These are phyloP conservation scores for Bombus pyrosoma DNA, from an alignment of 1,140 invertebrate genomes.

Conservation along the genomic window DNA sequence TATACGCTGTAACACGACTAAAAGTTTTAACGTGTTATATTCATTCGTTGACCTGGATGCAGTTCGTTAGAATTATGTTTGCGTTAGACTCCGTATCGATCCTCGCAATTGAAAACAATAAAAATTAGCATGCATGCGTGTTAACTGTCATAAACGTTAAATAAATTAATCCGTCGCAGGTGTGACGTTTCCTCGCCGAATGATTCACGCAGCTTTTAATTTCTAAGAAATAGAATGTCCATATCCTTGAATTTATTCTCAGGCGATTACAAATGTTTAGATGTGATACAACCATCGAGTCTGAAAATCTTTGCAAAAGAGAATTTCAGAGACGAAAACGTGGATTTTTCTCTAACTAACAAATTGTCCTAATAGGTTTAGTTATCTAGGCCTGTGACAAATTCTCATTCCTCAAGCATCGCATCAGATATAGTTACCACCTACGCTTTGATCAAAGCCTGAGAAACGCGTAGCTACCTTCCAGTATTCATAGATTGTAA, in stretches of 20 bases:
- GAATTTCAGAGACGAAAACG: no score
- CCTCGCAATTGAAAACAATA: constrained; percentile 53
- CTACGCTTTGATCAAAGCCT: not conserved
- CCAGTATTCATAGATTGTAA: not conserved
- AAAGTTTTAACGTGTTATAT: constrained; percentile 52
- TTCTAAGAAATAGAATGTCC: not conserved
- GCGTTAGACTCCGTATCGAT: constrained; percentile 43
- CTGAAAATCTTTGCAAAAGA: not conserved
- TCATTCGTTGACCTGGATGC: constrained; percentile 56
- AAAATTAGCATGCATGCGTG: constrained; percentile 46
- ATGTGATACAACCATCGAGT: not conserved
- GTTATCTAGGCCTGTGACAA: not conserved
- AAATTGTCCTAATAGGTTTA: not conserved
- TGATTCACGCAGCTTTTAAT: no score
- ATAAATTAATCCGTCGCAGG: constrained; percentile 8
- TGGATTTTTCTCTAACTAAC: not conserved
- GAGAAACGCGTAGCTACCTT: not conserved
- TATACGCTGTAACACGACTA: not conserved
- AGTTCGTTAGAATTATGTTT: constrained; percentile 46
- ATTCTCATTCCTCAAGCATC: not conserved
- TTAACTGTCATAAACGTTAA: constrained; percentile 21
- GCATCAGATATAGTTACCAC: not conserved
- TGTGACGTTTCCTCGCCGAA: no score
- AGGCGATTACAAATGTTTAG: not conserved
- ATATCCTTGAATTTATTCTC: not conserved